Evolutionary conservation across 2,113 vertebrate species (phyloP), one percentile per base, ranked within the genome.

Genomic region (Chionodraco myersi): DNA sequence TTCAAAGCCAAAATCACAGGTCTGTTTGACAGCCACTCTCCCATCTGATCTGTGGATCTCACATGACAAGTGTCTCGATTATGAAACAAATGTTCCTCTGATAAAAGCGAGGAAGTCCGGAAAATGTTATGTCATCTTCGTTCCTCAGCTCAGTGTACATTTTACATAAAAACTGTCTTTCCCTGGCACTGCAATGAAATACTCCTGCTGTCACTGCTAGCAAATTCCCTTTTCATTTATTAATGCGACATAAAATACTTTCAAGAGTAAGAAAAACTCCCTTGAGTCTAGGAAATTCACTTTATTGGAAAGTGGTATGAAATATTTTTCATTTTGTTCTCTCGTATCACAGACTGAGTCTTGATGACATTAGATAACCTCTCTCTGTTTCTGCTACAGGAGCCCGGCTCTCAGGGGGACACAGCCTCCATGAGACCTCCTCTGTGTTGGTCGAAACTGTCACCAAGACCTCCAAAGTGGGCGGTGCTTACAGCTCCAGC

Each of bases 1-100:
- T 99, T 99, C 95, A 99, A 99, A 93, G 97, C 97, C 75, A 98
- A 97, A 91, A 95, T 99, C 92, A 98, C 97, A 92, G 98, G 98
- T 99, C 88, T 85, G 92, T 51, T 54, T 36, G 16, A 77, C 83
- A 85, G 57, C 86, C 76, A 59, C 65, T 67, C 79, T 80, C 67
- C 77, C 78, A 87, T 88, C 78, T 83, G 83, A 89, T 89, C 86
- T 82, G 70, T 81, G 57, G 41, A 66, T 82, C 45, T 75, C 62
- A 59, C 71, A 86, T 77, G 80, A 86, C 81, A 86, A 87, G 71
- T 75, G 79, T 82, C 78, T 83, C 23, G 3, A 72, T 88, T 78
- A 80, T 71, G 60, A 78, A 80, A 78, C 84, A 83, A 86, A 80
- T 69, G 45, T 65, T 80, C 62, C 21, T 52, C 68, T 84, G 74